Evolutionary conservation across 1,140 invertebrate genomes (phyloP).

Genomic region (Pseudomyrmex concolor): DNA sequence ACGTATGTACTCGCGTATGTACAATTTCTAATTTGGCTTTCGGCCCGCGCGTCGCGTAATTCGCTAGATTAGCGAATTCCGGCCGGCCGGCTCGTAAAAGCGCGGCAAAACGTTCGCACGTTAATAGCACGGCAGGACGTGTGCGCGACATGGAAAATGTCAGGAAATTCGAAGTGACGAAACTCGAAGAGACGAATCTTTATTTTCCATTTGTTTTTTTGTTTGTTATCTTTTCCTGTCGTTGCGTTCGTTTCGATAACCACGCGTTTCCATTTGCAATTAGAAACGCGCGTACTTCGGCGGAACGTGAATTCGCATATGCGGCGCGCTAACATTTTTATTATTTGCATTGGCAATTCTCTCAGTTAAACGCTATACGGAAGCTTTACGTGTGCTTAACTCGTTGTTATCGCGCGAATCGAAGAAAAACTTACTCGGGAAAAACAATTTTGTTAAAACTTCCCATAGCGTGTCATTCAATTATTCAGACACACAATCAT

Average conservation of each 20-base stretch:
- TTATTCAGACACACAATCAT: no score
- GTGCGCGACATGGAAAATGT: not conserved
- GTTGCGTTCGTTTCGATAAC: not conserved
- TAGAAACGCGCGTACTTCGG: not conserved
- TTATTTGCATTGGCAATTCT: slow-evolving; percentile 5
- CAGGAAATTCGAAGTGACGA: slow-evolving; percentile 6
- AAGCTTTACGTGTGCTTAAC: not conserved
- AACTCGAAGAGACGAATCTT: not conserved
- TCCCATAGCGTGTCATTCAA: not conserved
- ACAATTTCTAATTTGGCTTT: not conserved
- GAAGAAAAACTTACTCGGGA: not conserved
- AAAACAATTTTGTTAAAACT: not conserved
- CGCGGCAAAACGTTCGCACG: slow-evolving; percentile 26
- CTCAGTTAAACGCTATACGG: not conserved
- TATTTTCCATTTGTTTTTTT: slow-evolving; percentile 33
- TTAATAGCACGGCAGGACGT: slow-evolving; percentile 31
- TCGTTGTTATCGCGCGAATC: no score
- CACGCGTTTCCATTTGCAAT: not conserved
- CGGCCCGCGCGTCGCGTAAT: not conserved
- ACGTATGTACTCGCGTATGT: no score
- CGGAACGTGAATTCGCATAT: not conserved
- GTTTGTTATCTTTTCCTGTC: not conserved
- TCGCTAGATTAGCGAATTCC: slow-evolving; percentile 50
- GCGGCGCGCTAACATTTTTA: slow-evolving; percentile 35
- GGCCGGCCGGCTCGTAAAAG: slow-evolving; percentile 26